Conservation (phyloP, 2,797 vertebrate species). For the Decapterus maruadsi region DNA sequence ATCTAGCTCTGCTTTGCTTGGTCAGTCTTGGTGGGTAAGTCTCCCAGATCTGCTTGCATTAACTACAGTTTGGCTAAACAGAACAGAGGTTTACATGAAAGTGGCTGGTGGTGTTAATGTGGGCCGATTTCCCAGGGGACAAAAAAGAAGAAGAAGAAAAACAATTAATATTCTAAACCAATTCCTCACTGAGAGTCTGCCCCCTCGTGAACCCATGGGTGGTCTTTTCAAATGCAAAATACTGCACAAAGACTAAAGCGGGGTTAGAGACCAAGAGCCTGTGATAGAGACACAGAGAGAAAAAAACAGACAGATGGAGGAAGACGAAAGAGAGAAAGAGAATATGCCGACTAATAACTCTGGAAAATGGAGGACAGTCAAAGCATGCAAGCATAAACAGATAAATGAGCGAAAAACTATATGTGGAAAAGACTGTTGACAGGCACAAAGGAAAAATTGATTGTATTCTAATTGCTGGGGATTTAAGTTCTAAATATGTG, state of each 20-base stretch:
- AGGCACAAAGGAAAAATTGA: slow-evolving; percentile 57
- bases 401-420: slow-evolving; percentile 55
- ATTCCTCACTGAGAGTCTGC: slow-evolving; percentile 71
- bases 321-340: slow-evolving; percentile 43
- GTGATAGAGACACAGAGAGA: slow-evolving; percentile 36
- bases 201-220: slow-evolving; percentile 79
- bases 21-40: background rate
- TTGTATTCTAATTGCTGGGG: slow-evolving; percentile 62
- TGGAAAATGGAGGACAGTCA: slow-evolving; percentile 46
- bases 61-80: slow-evolving; percentile 25
- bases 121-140: slow-evolving; percentile 74
- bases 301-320: slow-evolving; percentile 39
- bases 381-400: slow-evolving; percentile 56
- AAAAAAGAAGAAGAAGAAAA: slow-evolving; percentile 12
- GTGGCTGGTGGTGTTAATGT: slow-evolving; percentile 53
- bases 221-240: slow-evolving; percentile 86
- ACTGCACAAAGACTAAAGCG: slow-evolving; percentile 62
- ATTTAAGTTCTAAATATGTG: slow-evolving; percentile 41
- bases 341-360: slow-evolving; percentile 62
- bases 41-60: background rate
- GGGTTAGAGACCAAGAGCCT: slow-evolving; percentile 48
- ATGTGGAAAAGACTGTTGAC: slow-evolving; percentile 49
- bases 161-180: slow-evolving; percentile 85
- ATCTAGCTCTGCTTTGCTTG: background rate
- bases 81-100: slow-evolving; percentile 38